Evolutionary conservation across 2,888 invertebrate genomes (phyloP).

Genomic region (Nesidiocoris tenuis): DNA sequence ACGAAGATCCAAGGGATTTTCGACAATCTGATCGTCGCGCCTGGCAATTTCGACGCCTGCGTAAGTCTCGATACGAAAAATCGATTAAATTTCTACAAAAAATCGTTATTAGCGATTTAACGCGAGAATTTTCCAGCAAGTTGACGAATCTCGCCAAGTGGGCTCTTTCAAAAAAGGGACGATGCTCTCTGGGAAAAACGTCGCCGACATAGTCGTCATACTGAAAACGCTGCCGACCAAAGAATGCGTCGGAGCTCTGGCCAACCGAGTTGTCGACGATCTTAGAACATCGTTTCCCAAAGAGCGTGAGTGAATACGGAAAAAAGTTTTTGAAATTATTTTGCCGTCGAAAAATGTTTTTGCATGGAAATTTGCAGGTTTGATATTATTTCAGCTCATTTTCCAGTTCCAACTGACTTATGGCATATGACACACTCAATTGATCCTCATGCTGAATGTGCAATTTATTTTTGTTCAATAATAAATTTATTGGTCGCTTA

Average conservation of each 20-base stretch:
- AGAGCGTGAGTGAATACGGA: constrained; percentile 61
- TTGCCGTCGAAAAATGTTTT: too few species aligned
- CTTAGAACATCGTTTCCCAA: constrained; percentile 72
- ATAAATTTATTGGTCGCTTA: too few species aligned
- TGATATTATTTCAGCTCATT: too few species aligned
- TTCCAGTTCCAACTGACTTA: too few species aligned
- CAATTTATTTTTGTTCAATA: too few species aligned
- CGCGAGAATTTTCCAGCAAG: constrained; percentile 68
- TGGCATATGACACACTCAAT: too few species aligned
- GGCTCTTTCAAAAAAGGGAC: constrained; percentile 98
- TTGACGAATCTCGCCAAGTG: constrained; percentile 93
- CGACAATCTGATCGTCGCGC: constrained; percentile 91
- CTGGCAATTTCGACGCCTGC: constrained; percentile 91
- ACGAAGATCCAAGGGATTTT: constrained; percentile 93
- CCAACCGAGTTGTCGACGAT: constrained; percentile 82
- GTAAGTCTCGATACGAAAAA: constrained; percentile 77
- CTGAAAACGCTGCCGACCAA: constrained; percentile 94
- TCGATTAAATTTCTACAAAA: too few species aligned
- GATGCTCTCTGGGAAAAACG: constrained; percentile 91
- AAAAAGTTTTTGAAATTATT: too few species aligned
- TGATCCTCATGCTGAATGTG: too few species aligned
- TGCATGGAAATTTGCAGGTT: too few species aligned
- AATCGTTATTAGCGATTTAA: too few species aligned
- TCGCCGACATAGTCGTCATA: constrained; percentile 95
- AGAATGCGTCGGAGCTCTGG: constrained; percentile 89